Evolutionary conservation across 2,797 vertebrate species (phyloP), one percentile per base, ranked within the genome.

Genomic region (Gephyroberyx darwinii): DNA sequence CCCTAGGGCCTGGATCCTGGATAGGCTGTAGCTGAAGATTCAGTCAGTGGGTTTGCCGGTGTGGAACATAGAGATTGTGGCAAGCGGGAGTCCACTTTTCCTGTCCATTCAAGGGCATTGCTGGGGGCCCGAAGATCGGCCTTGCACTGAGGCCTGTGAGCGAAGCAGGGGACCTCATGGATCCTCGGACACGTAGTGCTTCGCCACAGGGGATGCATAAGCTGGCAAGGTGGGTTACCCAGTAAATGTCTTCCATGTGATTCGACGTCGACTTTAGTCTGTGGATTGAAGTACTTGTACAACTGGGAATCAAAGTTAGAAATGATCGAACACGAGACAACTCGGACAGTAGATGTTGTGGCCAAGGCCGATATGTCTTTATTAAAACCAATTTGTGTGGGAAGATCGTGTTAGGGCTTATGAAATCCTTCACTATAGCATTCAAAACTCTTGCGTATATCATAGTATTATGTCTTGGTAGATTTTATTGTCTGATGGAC

Each of bases 51-150:
- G 71, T 78, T 71, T 67, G 59, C 65, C 5, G 10, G 76, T 22
- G 84, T 65, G 85, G 69, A 83, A 85, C 81, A 22, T 81, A 74
- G 73, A 74, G 73, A 43, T 48, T 65, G 71, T 45, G 67, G 37
- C 41, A 17, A 26, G 75, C 52, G 63, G 55, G 65, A 83, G 71
- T 74, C 80, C 67, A 66, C 76, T 86, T 87, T 92, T 89, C 80
- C 83, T 88, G 67, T 82, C 91, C 89, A 91, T 92, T 93, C 91
- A 94, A 92, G 92, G 92, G 82, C 92, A 91, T 88, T 74, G 72
- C 69, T 66, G 53, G 67, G 81, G 75, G 68, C 72, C 74, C 17
- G 64, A 69, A 84, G 82, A 83, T 69, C 85, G 70, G 75, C 63
- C 58, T 35, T 26, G 39, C 54, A 52, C 80, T 20, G 76, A 86